These are phyloP conservation scores for Halichoeres trimaculatus DNA, from an alignment of 2,113 vertebrate genomes.

Conservation along the genomic window DNA sequence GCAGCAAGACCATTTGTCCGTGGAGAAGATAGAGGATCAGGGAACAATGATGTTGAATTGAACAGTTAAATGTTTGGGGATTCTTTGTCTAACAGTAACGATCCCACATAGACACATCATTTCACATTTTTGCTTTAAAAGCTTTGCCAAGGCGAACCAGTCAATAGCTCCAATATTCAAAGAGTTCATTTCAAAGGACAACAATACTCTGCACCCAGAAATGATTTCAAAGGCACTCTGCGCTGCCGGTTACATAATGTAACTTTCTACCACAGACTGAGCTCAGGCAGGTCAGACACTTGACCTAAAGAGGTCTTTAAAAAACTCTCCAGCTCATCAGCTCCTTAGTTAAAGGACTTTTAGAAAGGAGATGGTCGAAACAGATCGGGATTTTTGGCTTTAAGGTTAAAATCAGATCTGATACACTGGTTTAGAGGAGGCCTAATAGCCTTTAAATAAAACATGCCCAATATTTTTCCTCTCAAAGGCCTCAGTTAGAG, in stretches of 20 bases:
- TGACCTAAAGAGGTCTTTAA: conserved; percentile 55
- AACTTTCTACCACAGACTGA: conserved; percentile 28
- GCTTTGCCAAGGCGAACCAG: background rate
- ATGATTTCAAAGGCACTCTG: conserved; percentile 14
- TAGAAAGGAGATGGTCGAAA: background rate
- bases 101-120: background rate
- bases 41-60: background rate
- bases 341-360: conserved; percentile 7
- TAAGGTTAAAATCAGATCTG: background rate
- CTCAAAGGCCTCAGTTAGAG: too few species aligned
- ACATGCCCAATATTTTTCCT: too few species aligned
- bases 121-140: background rate
- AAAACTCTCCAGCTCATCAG: conserved; percentile 44
- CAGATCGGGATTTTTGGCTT: conserved; percentile 5
- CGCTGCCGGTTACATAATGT: conserved; percentile 30
- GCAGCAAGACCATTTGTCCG: background rate
- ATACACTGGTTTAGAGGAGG: background rate
- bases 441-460: too few species aligned
- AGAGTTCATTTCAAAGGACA: conserved; percentile 3
- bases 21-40: background rate
- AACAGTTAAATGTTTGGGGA: background rate
- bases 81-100: background rate
- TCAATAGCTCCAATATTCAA: background rate
- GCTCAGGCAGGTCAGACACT: conserved; percentile 36
- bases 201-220: background rate